Conservation (phyloP, 2,888 invertebrate genomes). For the Yponomeuta cagnagella region DNA sequence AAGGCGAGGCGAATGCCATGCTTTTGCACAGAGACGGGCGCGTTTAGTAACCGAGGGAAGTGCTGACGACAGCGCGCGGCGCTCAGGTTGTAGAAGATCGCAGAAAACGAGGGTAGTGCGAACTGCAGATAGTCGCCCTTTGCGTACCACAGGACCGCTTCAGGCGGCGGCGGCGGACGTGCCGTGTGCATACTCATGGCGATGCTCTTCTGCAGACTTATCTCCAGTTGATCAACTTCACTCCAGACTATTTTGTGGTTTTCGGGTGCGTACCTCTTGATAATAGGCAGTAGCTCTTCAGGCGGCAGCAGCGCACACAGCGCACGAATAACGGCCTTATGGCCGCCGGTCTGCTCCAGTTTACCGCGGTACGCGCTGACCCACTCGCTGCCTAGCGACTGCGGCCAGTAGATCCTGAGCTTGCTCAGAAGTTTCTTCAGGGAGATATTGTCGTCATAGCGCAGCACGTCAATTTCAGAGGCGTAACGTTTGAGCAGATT, state of each 20-base stretch:
- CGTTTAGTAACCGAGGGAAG: slow-evolving; percentile 38
- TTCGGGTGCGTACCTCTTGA: slow-evolving; percentile 43
- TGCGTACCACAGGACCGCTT: slow-evolving; percentile 42
- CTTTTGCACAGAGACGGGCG: slow-evolving; percentile 53
- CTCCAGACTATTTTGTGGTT: slow-evolving; percentile 46
- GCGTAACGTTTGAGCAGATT: slow-evolving; percentile 34
- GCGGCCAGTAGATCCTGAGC: slow-evolving; percentile 48
- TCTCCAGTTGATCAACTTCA: slow-evolving; percentile 36
- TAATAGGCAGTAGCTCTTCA: slow-evolving; percentile 31
- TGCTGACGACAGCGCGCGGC: slow-evolving; percentile 28
- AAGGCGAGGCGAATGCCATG: slow-evolving; percentile 50
- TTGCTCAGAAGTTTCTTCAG: slow-evolving; percentile 37
- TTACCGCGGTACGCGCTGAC: slow-evolving; percentile 29
- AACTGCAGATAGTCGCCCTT: slow-evolving; percentile 55
- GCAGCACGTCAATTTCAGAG: slow-evolving; percentile 31
- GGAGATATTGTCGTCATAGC: slow-evolving; percentile 31
- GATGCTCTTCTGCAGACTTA: slow-evolving; percentile 44
- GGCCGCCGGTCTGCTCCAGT: slow-evolving; percentile 29
- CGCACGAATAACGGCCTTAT: slow-evolving; percentile 41
- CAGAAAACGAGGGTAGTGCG: slow-evolving; percentile 46
- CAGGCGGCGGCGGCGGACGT: slow-evolving; percentile 48
- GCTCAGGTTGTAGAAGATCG: slow-evolving; percentile 48
- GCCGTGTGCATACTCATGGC: slow-evolving; percentile 54
- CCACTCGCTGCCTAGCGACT: slow-evolving; percentile 39
- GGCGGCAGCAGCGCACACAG: slow-evolving; percentile 38